Percentiles rank a stretch among this genome's conserved stretches.
Conservation (phyloP, 1,140 invertebrate species). For the Bombus sylvicola region DNA sequence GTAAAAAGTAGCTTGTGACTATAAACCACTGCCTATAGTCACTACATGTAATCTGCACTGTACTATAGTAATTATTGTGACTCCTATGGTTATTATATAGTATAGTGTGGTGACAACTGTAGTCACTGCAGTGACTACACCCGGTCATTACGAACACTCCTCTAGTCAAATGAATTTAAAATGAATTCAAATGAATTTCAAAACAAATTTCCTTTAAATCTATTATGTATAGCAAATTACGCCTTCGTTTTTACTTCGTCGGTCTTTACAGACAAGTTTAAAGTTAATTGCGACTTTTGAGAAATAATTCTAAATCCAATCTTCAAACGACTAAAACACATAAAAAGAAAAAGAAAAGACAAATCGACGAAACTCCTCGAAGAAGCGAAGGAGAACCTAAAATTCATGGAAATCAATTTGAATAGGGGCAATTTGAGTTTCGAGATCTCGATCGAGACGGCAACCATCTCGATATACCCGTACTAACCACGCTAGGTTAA, state of each 20-base stretch:
- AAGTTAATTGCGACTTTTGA: too few species aligned
- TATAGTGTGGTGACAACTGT: background rate
- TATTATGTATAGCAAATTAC: too few species aligned
- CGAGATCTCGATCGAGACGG: slow-evolving; percentile 26
- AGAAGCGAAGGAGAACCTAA: rapidly evolving
- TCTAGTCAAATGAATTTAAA: background rate
- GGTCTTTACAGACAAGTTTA: background rate
- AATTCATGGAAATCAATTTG: background rate
- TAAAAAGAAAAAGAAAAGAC: rapidly evolving
- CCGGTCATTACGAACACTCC: background rate
- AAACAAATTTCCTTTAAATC: background rate
- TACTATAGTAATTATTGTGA: background rate
- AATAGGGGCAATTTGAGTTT: too few species aligned
- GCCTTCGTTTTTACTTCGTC: background rate
- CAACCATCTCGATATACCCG: slow-evolving; percentile 49
- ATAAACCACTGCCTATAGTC: background rate
- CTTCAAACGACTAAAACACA: background rate
- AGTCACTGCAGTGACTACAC: background rate
- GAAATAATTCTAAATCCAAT: background rate
- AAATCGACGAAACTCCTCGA: background rate
- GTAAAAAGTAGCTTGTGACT: background rate
- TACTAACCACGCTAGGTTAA: slow-evolving; percentile 66
- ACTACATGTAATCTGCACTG: background rate
- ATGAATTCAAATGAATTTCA: background rate
- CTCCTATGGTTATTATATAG: background rate